phyloP scores from a whole-genome alignment of 2,888 invertebrate genomes.

The Hemithea aestivaria region DNA sequence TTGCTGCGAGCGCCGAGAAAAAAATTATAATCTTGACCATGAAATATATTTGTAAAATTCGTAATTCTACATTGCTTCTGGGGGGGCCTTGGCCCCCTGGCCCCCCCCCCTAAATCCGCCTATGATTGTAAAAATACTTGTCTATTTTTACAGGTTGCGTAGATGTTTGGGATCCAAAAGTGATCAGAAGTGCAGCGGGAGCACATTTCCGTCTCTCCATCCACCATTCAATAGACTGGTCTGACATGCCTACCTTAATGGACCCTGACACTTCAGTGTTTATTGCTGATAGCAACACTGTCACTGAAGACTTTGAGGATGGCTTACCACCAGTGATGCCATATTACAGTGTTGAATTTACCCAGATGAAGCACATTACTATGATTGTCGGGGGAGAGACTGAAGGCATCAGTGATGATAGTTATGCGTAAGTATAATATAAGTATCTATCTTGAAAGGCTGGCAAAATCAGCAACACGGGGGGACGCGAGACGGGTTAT shows the following conservation, averaged over 20 bases:
- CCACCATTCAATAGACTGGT: constrained; percentile 82
- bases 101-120: too few relatives aligned
- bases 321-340: constrained; percentile 75
- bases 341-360: constrained; percentile 81
- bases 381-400: constrained; percentile 94
- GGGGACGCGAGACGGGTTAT: too few relatives aligned
- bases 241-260: constrained; percentile 73
- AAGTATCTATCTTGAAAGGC: too few relatives aligned
- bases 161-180: constrained; percentile 94
- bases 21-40: too few relatives aligned
- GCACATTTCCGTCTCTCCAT: constrained; percentile 91
- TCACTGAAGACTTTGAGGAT: constrained; percentile 29
- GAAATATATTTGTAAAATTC: too few relatives aligned
- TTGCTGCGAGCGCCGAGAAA: too few relatives aligned
- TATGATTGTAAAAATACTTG: too few relatives aligned
- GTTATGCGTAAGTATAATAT: constrained; percentile 76
- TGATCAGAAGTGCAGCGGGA: constrained; percentile 89
- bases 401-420: constrained; percentile 88
- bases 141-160: constrained; percentile 90
- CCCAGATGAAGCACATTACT: constrained; percentile 74
- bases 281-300: constrained; percentile 83
- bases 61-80: too few relatives aligned
- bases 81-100: too few relatives aligned
- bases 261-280: constrained; percentile 75
- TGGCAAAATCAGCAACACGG: too few relatives aligned